Evolutionary conservation across 2,888 invertebrate genomes (phyloP).

Genomic region (Campoletis raptor): DNA sequence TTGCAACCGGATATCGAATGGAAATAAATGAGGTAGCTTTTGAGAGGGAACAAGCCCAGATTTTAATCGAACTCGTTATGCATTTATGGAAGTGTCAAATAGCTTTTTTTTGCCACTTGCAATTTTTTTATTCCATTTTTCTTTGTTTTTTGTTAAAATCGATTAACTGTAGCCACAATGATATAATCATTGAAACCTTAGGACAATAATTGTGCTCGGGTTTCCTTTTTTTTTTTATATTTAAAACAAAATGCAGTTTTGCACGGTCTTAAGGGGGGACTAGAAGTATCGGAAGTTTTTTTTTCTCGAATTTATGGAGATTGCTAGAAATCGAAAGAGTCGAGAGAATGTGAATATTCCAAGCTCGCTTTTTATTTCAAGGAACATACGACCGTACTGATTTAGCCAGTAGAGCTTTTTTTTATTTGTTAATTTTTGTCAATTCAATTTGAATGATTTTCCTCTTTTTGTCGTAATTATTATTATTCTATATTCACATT

Average conservation of each 20-base stretch:
- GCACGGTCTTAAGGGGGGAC: conserved; percentile 28
- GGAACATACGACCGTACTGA: conserved; percentile 35
- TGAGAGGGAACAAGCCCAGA: conserved; percentile 68
- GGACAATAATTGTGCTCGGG: conserved; percentile 15
- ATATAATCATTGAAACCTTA: conserved; percentile 3
- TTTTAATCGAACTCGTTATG: conserved; percentile 70
- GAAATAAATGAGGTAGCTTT: conserved; percentile 56
- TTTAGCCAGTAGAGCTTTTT: conserved; percentile 61
- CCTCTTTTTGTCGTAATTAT: conserved; percentile 8
- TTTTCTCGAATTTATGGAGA: conserved; percentile 11
- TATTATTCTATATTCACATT: conserved; percentile 54
- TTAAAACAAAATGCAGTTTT: conserved; percentile 21
- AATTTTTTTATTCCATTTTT: conserved; percentile 31
- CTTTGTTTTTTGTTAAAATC: conserved; percentile 29
- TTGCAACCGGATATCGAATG: conserved; percentile 44
- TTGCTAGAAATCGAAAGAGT: background rate
- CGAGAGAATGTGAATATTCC: conserved; percentile 5
- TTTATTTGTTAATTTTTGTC: conserved; percentile 63
- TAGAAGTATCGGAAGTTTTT: conserved; percentile 26
- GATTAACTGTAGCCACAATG: background rate
- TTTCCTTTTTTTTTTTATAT: background rate
- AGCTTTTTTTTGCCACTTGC: conserved; percentile 53
- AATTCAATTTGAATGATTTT: conserved; percentile 38
- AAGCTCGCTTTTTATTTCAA: conserved; percentile 5
- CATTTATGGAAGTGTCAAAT: conserved; percentile 59